These are phyloP conservation scores for Drosophila lutescens DNA, from an alignment of 2,888 invertebrate species.

Conservation along the genomic window DNA sequence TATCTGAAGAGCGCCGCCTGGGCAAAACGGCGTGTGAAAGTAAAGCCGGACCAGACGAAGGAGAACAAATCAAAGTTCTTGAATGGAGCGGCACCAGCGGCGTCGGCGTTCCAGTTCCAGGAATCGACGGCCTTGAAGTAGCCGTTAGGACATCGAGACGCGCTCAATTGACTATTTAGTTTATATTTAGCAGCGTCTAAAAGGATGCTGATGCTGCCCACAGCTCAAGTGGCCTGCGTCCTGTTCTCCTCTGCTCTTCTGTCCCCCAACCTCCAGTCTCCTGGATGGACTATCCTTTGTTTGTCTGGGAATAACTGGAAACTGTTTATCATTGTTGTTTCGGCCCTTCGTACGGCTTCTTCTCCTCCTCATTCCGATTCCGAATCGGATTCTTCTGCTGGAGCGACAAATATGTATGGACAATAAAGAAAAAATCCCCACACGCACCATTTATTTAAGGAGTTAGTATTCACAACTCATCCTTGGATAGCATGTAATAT, in stretches of 20 bases:
- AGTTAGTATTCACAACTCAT: slow-evolving; percentile 32
- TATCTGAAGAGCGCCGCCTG: slow-evolving; percentile 37
- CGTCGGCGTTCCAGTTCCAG: slow-evolving; percentile 61
- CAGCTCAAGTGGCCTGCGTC: slow-evolving; percentile 63
- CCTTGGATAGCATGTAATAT: slow-evolving; percentile 37
- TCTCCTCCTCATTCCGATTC: slow-evolving; percentile 6
- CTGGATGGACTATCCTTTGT: slow-evolving; percentile 62
- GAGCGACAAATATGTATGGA: slow-evolving; percentile 20
- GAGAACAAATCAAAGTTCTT: slow-evolving; percentile 59
- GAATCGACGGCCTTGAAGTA: slow-evolving; percentile 74
- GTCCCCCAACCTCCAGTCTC: slow-evolving; percentile 15
- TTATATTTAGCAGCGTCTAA: slow-evolving; percentile 78
- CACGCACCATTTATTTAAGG: slow-evolving; percentile 4
- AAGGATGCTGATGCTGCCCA: slow-evolving; percentile 66
- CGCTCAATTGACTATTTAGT: slow-evolving; percentile 79
- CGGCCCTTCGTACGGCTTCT: slow-evolving; percentile 50
- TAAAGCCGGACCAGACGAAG: slow-evolving; percentile 34
- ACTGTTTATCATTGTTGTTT: slow-evolving; percentile 77
- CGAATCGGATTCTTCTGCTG: slow-evolving; percentile 3
- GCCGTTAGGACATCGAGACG: slow-evolving; percentile 71
- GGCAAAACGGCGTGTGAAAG: slow-evolving; percentile 67
- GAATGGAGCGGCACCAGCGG: slow-evolving; percentile 44
- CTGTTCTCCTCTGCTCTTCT: slow-evolving; percentile 34
- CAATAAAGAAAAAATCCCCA: slow-evolving; percentile 51
- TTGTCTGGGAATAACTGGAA: slow-evolving; percentile 73